phyloP scores from a whole-genome alignment of 1,140 invertebrate genomes.

The Trialeurodes vaporariorum region DNA sequence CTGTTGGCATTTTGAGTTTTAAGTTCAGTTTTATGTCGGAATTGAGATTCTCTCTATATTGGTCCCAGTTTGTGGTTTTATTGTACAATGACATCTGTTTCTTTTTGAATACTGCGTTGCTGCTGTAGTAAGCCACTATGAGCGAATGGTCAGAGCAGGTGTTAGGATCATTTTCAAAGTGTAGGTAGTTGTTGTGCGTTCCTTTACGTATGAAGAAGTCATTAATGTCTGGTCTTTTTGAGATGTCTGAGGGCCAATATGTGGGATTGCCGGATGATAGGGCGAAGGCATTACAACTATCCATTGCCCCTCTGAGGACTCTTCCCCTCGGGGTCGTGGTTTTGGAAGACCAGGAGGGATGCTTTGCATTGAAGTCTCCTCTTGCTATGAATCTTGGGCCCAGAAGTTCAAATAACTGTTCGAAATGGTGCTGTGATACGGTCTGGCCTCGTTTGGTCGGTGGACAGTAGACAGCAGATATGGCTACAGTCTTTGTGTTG shows the following conservation, averaged over 20 bases:
- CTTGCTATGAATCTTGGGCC: constrained; percentile 7
- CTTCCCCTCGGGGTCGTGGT: not conserved
- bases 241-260: constrained; percentile 5
- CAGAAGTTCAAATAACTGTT: not conserved
- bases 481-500: not conserved
- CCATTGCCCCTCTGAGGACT: not conserved
- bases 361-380: constrained; percentile 10
- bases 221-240: constrained; percentile 6
- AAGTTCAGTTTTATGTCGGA: not conserved
- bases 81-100: not conserved
- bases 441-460: not conserved
- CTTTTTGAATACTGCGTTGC: not conserved
- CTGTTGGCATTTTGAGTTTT: not conserved
- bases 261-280: not conserved
- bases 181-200: not conserved
- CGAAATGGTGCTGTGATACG: not conserved
- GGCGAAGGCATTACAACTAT: not conserved
- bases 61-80: constrained; percentile 2
- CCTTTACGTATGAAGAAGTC: constrained; percentile 7
- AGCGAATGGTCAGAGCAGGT: constrained; percentile 10
- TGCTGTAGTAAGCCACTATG: constrained; percentile 1
- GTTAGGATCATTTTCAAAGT: constrained; percentile 8
- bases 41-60: not conserved
- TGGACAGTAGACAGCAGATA: constrained; percentile 8
- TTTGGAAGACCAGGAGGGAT: constrained; percentile 3